Evolutionary conservation across 2,888 invertebrate species (phyloP).

Genomic region (Trissolcus brochymenae): DNA sequence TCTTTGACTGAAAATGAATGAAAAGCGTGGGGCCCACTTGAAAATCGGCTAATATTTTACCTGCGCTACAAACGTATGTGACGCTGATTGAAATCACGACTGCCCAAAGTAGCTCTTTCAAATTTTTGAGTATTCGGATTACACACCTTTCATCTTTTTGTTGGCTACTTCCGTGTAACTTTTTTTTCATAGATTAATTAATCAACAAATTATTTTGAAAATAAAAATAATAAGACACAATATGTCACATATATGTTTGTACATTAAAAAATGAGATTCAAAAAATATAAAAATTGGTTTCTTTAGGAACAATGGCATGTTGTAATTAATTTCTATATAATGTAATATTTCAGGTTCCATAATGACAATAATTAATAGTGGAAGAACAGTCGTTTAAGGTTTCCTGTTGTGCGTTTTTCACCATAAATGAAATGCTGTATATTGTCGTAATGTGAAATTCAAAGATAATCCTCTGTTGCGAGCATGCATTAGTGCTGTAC

Average conservation of each 20-base stretch:
- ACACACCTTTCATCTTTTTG: conserved; percentile 15
- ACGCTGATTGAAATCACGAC: conserved; percentile 33
- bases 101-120: conserved; percentile 45
- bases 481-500: conserved; percentile 63
- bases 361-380: conserved; percentile 35
- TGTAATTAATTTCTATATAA: conserved; percentile 32
- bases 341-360: conserved; percentile 17
- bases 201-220: too few species aligned
- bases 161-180: conserved; percentile 27
- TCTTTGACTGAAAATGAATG: conserved; percentile 29
- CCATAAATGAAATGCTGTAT: conserved; percentile 37
- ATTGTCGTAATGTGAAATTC: conserved; percentile 61
- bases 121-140: conserved; percentile 14
- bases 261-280: too few species aligned
- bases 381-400: conserved; percentile 48
- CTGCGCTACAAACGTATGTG: conserved; percentile 29
- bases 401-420: conserved; percentile 56
- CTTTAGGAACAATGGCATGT: conserved; percentile 5
- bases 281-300: too few species aligned
- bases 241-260: too few species aligned
- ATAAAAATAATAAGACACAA: too few species aligned
- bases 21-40: conserved; percentile 42
- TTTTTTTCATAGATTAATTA: not conserved
- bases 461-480: conserved; percentile 64
- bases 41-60: conserved; percentile 57